Evolutionary conservation across 1,140 invertebrate species (phyloP).

Genomic region (Drosophila serrata): DNA sequence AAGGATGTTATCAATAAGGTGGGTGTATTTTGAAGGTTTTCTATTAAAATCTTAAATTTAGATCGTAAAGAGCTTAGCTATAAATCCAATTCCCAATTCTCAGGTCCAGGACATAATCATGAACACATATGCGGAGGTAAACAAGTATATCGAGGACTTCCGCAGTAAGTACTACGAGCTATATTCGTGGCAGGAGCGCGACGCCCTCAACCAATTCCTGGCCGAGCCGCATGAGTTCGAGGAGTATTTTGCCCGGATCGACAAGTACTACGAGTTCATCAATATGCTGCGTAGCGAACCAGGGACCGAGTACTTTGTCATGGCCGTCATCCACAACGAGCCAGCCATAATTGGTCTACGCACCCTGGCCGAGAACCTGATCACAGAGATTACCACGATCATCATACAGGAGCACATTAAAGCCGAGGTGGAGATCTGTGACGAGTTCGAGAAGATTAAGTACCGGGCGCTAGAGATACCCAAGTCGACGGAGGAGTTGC

Average conservation of each 20-base stretch:
- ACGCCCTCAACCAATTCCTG: constrained; percentile 69
- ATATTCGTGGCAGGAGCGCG: constrained; percentile 78
- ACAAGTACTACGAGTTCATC: constrained; percentile 87
- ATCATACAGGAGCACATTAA: constrained; percentile 86
- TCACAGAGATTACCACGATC: constrained; percentile 86
- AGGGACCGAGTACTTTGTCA: constrained; percentile 88
- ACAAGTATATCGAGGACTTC: constrained; percentile 78
- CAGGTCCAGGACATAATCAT: constrained; percentile 68
- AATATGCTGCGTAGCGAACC: constrained; percentile 87
- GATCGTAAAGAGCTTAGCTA: too few species aligned
- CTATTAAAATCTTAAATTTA: neutral
- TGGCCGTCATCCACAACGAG: constrained; percentile 86
- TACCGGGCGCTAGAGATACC: constrained; percentile 88
- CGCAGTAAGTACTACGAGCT: constrained; percentile 80
- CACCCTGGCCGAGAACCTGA: constrained; percentile 83
- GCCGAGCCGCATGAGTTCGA: constrained; percentile 86
- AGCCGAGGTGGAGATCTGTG: constrained; percentile 88
- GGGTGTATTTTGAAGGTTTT: neutral
- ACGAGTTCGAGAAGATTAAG: constrained; percentile 88
- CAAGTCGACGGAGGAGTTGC: constrained; percentile 89
- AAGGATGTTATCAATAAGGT: constrained; percentile 72
- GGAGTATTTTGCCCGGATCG: constrained; percentile 87
- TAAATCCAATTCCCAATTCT: neutral
- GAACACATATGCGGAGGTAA: constrained; percentile 78
- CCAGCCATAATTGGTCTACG: constrained; percentile 86